A percentile compares a stretch with the other conserved stretches of the same genome.
Conservation (phyloP, 2,113 vertebrate species). For the Gasterosteus aculeatus region DNA sequence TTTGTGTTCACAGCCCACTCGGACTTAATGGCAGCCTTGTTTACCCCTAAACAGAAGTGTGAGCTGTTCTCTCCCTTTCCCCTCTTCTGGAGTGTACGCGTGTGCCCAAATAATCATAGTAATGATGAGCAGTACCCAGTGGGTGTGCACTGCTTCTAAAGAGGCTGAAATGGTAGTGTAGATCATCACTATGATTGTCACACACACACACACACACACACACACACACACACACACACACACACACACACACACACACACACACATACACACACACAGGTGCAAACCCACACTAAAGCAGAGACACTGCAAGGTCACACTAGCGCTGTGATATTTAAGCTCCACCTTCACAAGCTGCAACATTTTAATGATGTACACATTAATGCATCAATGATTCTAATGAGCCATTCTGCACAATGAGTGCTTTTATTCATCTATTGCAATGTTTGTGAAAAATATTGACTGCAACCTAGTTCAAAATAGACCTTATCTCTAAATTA, state of each 20-base stretch:
- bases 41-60: constrained; percentile 5
- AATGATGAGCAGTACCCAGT: constrained; percentile 24
- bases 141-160: constrained; percentile 9
- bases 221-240: neutral
- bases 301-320: constrained; percentile 25
- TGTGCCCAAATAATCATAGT: constrained; percentile 28
- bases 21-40: neutral
- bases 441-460: neutral
- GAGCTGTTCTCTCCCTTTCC: neutral
- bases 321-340: neutral
- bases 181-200: constrained; percentile 39
- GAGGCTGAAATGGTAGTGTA: constrained; percentile 10
- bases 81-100: neutral
- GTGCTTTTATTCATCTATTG: neutral
- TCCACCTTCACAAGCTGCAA: neutral
- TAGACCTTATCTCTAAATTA: too few relatives aligned
- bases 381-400: neutral
- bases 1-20: constrained; percentile 19
- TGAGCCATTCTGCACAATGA: neutral
- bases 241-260: neutral
- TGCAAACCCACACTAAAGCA: constrained; percentile 4
- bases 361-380: neutral
- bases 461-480: neutral
- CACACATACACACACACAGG: neutral
- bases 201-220: neutral